These are phyloP conservation scores for Ptilorrhoa leucosticta DNA, from an alignment of 2,113 vertebrate species.

Conservation along the genomic window DNA sequence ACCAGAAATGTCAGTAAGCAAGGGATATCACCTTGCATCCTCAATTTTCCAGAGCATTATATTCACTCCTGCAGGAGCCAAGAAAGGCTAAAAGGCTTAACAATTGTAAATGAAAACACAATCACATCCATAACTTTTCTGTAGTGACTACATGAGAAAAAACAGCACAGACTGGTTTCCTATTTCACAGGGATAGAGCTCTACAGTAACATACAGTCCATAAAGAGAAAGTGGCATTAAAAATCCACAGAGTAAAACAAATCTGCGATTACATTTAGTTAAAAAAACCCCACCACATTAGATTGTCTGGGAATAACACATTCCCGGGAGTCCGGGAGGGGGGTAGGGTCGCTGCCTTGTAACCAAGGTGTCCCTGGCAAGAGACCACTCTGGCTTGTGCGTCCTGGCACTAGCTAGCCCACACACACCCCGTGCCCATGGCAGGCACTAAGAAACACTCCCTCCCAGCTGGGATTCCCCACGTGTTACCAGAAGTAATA, in stretches of 20 bases:
- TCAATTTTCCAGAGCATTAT: not conserved
- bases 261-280: not conserved
- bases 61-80: not conserved
- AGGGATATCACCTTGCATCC: not conserved
- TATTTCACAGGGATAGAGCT: not conserved
- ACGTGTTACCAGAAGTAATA: no score
- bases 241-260: not conserved
- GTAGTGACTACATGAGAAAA: not conserved
- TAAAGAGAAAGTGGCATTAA: not conserved
- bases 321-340: no score
- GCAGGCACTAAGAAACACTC: no score
- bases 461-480: no score
- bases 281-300: not conserved
- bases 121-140: not conserved
- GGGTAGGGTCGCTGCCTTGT: no score
- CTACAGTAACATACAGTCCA: not conserved
- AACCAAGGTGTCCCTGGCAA: no score
- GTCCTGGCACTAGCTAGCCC: no score
- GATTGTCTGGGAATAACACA: not conserved
- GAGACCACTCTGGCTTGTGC: no score
- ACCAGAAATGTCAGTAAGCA: not conserved
- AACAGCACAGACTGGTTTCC: not conserved
- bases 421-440: no score
- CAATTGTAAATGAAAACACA: not conserved
- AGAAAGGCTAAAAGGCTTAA: not conserved